phyloP scores from a whole-genome alignment of 1,140 invertebrate genomes.

The Ceratitis capitata region DNA sequence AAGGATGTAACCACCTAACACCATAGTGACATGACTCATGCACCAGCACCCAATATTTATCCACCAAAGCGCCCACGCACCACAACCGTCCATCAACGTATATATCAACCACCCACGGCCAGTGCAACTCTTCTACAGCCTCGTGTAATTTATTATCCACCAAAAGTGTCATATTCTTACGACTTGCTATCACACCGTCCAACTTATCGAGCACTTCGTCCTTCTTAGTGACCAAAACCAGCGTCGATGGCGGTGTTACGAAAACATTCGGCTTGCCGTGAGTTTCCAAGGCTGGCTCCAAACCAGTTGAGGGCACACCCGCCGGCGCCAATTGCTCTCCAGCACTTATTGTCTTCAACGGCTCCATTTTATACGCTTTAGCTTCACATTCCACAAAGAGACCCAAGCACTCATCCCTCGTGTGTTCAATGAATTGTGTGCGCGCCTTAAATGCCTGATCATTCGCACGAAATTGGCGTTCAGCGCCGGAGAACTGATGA shows the following conservation, averaged over 20 bases:
- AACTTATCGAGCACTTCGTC: slow-evolving; percentile 57
- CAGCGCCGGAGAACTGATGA: slow-evolving; percentile 26
- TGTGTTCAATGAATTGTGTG: slow-evolving; percentile 44
- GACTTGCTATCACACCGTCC: slow-evolving; percentile 52
- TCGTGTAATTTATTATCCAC: slow-evolving; percentile 58
- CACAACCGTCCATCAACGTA: slow-evolving; percentile 73
- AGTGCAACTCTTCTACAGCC: slow-evolving; percentile 56
- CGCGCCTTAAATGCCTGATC: slow-evolving; percentile 11
- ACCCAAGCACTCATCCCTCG: slow-evolving; percentile 47
- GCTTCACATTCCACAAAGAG: slow-evolving; percentile 59
- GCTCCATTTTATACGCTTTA: slow-evolving; percentile 50
- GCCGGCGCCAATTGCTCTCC: slow-evolving; percentile 44
- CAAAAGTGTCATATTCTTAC: slow-evolving; percentile 56
- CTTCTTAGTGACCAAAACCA: slow-evolving; percentile 53
- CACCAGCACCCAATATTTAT: slow-evolving; percentile 72
- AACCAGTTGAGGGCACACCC: background rate
- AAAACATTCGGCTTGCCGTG: slow-evolving; percentile 56
- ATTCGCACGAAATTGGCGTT: background rate
- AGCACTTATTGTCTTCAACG: slow-evolving; percentile 56
- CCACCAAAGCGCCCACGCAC: slow-evolving; percentile 74
- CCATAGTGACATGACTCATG: slow-evolving; percentile 69
- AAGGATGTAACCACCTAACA: slow-evolving; percentile 65
- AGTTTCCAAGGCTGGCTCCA: slow-evolving; percentile 54
- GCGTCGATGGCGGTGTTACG: slow-evolving; percentile 50
- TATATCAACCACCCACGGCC: slow-evolving; percentile 77